Base-by-base conservation (phyloP, 2,888 invertebrate species). In the Ferdinandea cuprea region DNA sequence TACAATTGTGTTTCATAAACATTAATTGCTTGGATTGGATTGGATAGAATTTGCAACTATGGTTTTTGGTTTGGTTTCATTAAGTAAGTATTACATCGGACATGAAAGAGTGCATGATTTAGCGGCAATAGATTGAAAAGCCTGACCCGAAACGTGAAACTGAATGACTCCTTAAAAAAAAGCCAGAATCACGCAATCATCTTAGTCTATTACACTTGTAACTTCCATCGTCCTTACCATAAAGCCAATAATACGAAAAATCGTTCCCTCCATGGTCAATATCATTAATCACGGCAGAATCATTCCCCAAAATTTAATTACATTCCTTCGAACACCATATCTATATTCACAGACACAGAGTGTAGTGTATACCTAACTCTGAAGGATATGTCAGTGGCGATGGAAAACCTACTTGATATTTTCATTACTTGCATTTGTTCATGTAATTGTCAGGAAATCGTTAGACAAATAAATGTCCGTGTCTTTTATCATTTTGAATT, bases 271-370 rank as follows among this genome's bases (percentile, higher is more conserved):
- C 50, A 52, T 30, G 30, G 50, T 37, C 54, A 54, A 35, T 35
- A 15, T 13, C 72, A 52, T 72, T 72, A 61, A 72, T 52, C 72
- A 72, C 61, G 13, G 30, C 0, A 19, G 58, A 59, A 50, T 32
- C 68, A 68, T 68, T 50, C 46, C 69, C 58, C 37, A 7, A 19
- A 71, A 32, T 50, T 37, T 50, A 71, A 71, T 71, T 59, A 59
- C 44, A 59, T 50, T 30, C 30, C 42, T 6, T 48, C 28, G 48
- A 13, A 59, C 42, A 21, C 15, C 30, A 15, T n/a, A n/a, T 11
- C 3, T 13, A 48, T 28, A n/a, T n/a, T n/a, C n/a, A n/a, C n/a
- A n/a, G n/a, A n/a, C n/a, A 19, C 35, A 25, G 37, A 37, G 32
- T 2, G 7, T 13, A 25, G 32, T 44, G 25, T 17, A 44, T 6